phyloP scores from a whole-genome alignment of 2,113 vertebrate species.

The Neodontobutis hainanensis region DNA sequence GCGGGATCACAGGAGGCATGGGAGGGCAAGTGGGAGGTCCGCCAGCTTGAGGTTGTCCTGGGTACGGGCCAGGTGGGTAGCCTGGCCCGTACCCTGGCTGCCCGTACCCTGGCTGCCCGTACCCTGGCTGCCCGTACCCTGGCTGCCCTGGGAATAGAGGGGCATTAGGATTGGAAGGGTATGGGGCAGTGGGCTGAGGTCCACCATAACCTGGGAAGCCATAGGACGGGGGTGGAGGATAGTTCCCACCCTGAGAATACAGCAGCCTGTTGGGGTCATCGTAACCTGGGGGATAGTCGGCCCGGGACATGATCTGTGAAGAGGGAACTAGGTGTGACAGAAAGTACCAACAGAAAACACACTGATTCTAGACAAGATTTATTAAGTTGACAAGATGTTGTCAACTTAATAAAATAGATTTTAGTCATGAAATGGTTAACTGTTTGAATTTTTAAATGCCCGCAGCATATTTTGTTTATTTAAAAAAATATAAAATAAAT shows the following conservation, averaged over 20 bases:
- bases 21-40: slow-evolving; percentile 65
- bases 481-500: too few relatives aligned
- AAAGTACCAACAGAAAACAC: not conserved
- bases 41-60: slow-evolving; percentile 53
- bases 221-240: slow-evolving; percentile 75
- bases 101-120: slow-evolving; percentile 45
- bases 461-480: too few relatives aligned
- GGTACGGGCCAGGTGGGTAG: slow-evolving; percentile 75
- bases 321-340: not conserved
- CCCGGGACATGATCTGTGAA: slow-evolving; percentile 82
- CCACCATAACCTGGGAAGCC: slow-evolving; percentile 69
- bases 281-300: slow-evolving; percentile 85
- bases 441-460: too few relatives aligned
- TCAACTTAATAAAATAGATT: too few relatives aligned
- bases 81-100: not conserved
- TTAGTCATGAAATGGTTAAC: too few relatives aligned
- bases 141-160: slow-evolving; percentile 71
- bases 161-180: slow-evolving; percentile 68
- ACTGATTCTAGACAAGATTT: too few relatives aligned
- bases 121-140: not conserved
- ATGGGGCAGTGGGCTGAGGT: slow-evolving; percentile 67
- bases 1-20: slow-evolving; percentile 75
- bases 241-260: slow-evolving; percentile 71
- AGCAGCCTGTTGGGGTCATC: slow-evolving; percentile 79
- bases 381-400: too few relatives aligned